Evolutionary conservation across 1,140 invertebrate genomes (phyloP), one percentile per base, ranked within the genome.

Genomic region (Lucilia sericata): DNA sequence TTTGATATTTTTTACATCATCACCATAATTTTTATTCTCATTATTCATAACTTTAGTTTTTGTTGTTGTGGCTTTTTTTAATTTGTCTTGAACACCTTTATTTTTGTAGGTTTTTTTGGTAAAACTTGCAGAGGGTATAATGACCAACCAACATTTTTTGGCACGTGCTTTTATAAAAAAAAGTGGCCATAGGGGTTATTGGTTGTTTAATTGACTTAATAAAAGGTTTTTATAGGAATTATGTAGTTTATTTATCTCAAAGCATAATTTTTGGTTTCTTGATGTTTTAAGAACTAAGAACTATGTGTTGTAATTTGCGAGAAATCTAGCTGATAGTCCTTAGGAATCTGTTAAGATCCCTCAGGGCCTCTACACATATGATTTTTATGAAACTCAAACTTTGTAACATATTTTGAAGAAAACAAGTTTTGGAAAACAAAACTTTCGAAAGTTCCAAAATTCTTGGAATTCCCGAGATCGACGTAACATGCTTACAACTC

Each of bases 71-170:
- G 14, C 55, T 60, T 60, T 60, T 2, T 30, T 30, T 65, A 65
- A 65, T 65, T 65, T 65, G 60, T 65, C 7, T 3, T 70, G 65
- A 70, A 70, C 65, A 70, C 65, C 65, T 70, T 70, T 70, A 19
- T 60, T 60, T 60, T 60, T n/a, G 0, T 60, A 25, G 9, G 9
- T 70, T 70, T 70, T 70, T 21, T 19, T 55, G 51, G 51, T 8
- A 4, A 55, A 55, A 70, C n/a, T 70, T 70, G 17, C 10, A 25
- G 0, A 7, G n/a, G 65, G 65, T 10, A 21, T 70, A 70, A 21
- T 19, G 12, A 70, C 8, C 19, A n/a, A 10, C 65, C 9, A 19
- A 0, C 21, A n/a, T 42, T 42, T 30, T 25, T 70, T 70, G 21
- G 65, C 65, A 70, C 65, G 65, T 70, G 65, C 65, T 55, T 17